Evolutionary conservation across 2,888 invertebrate species (phyloP).

Genomic region (Mamestra brassicae): DNA sequence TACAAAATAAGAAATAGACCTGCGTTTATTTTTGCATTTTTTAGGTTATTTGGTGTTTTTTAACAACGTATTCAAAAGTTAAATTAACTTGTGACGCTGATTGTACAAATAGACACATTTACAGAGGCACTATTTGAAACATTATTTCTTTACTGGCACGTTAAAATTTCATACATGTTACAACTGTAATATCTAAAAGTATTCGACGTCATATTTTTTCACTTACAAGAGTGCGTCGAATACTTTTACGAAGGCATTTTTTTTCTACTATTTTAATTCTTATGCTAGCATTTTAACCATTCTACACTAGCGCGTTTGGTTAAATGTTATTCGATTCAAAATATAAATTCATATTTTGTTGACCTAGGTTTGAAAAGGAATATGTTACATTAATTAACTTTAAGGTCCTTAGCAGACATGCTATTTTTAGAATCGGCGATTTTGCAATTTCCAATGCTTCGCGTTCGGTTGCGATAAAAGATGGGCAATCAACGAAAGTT

Average conservation of each 20-base stretch:
- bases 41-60: too few relatives aligned
- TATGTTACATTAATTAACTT: too few relatives aligned
- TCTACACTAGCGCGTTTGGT: constrained; percentile 58
- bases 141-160: constrained; percentile 13
- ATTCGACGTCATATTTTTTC: constrained; percentile 27
- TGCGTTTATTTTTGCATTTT: too few relatives aligned
- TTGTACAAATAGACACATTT: constrained; percentile 28
- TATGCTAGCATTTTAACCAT: constrained; percentile 42
- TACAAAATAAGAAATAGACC: too few relatives aligned
- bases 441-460: too few relatives aligned
- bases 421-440: too few relatives aligned
- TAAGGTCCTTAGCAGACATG: background rate
- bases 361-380: background rate
- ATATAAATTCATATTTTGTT: background rate
- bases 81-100: constrained; percentile 3
- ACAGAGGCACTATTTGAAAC: constrained; percentile 38
- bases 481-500: too few relatives aligned
- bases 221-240: constrained; percentile 48
- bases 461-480: too few relatives aligned
- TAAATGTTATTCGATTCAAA: constrained; percentile 48
- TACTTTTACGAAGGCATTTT: too few relatives aligned
- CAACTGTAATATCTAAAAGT: constrained; percentile 18
- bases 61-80: too few relatives aligned
- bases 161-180: constrained; percentile 22
- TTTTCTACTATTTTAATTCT: constrained; percentile 55